Evolutionary conservation across 2,888 invertebrate genomes (phyloP), one percentile per base, ranked within the genome.

Genomic region (Dusona sp.): DNA sequence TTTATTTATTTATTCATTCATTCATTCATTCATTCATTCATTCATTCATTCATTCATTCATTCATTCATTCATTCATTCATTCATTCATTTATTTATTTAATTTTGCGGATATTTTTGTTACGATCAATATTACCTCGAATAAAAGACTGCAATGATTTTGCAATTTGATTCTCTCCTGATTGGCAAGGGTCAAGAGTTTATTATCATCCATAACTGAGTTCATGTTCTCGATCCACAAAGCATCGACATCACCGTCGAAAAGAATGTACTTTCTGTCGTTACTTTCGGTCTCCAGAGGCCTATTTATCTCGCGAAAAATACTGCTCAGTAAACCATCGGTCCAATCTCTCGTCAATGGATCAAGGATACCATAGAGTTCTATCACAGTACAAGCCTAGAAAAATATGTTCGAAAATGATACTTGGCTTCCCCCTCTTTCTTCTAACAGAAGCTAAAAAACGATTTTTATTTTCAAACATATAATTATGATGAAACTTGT

Each of bases 151-250:
- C 98, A 97, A 94, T 98, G 96, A 85, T 96, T 96, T 91, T 97
- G 97, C 83, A 98, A 95, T 85, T 98, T 96, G 87, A 98, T 98
- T 87, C 98, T 95, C 94, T 99, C 98, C 81, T 98, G 98, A 93
- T 98, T 99, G 6, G 98, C 98, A 84, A 99, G 95, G 0, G 98
- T 99, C 80, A 99, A 95, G 64, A 98, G 95, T 92, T 97, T 97
- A 93, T 98, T 99, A 94, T 99, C 98, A 92, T 99, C 99, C 98
- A 99, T 98, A 2, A 99, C 98, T 0, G 98, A 98, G 95, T 98
- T 99, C 98, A 99, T 98, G 94, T 98, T 99, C 94, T 99, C 99
- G 88, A 99, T 98, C 98, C 98, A 99, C 61, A 98, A 95, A 0
- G 98, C 98, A 95, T 99, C 98, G 3, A 99, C 98, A 92, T 98